Conservation (phyloP, 2,797 vertebrate species). For the Odontamblyopus rebecca region DNA sequence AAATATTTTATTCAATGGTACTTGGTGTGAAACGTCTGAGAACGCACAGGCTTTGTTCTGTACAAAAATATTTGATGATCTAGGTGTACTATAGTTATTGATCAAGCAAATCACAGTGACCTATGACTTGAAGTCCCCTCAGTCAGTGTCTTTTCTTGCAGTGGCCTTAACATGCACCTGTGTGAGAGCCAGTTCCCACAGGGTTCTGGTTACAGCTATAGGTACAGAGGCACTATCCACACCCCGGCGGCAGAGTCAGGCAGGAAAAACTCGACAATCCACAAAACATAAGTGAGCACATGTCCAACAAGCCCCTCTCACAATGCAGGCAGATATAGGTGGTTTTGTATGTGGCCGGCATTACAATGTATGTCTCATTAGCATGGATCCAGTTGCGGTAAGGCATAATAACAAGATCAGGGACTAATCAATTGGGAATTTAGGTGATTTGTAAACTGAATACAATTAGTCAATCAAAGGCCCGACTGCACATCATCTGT, state of each 20-base stretch:
- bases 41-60: no score
- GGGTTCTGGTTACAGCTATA: conserved; percentile 77
- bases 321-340: conserved; percentile 32
- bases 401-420: conserved; percentile 53
- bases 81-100: no score
- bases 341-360: conserved; percentile 19
- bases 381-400: conserved; percentile 37
- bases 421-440: conserved; percentile 52
- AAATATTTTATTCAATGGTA: no score
- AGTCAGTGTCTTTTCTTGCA: conserved; percentile 36
- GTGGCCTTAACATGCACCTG: conserved; percentile 70
- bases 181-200: conserved; percentile 78
- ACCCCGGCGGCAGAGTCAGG: conserved; percentile 61
- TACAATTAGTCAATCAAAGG: neutral
- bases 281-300: conserved; percentile 58
- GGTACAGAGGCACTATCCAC: conserved; percentile 51
- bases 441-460: conserved; percentile 52
- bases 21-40: no score
- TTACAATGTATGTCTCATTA: conserved; percentile 26
- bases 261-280: conserved; percentile 76
- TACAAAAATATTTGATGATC: no score
- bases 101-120: neutral
- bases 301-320: conserved; percentile 46
- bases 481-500: neutral
- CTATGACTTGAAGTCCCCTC: neutral